Percentiles rank a stretch among this genome's conserved stretches.
These are phyloP conservation scores for Agrilus mali DNA, from an alignment of 2,888 invertebrate species.

Conservation along the genomic window DNA sequence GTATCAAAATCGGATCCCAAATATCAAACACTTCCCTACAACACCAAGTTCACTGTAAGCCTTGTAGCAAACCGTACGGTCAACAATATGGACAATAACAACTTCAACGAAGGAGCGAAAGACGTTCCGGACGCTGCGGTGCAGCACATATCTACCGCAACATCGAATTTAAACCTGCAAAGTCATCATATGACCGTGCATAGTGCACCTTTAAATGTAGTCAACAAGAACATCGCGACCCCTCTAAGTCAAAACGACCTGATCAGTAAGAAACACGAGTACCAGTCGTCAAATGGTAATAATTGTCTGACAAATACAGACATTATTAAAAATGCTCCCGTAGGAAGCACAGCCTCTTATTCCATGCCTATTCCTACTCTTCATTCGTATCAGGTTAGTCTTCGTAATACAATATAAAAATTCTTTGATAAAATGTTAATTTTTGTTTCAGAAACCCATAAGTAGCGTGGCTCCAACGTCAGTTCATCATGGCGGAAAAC, in stretches of 20 bases:
- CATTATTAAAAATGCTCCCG: not conserved
- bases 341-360: not conserved
- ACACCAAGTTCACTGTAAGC: constrained; percentile 66
- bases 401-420: not conserved
- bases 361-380: too few species aligned
- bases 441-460: constrained; percentile 57
- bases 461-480: constrained; percentile 77
- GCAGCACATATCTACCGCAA: constrained; percentile 18
- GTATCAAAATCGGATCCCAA: constrained; percentile 80
- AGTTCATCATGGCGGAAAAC: constrained; percentile 53
- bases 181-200: constrained; percentile 40
- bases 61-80: constrained; percentile 31
- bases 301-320: not conserved
- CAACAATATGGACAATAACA: constrained; percentile 23
- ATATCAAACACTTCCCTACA: constrained; percentile 85
- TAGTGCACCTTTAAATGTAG: constrained; percentile 42
- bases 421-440: constrained; percentile 18
- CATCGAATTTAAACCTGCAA: constrained; percentile 11
- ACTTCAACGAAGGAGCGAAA: constrained; percentile 35
- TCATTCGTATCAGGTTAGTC: not conserved
- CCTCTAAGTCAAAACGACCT: constrained; percentile 44
- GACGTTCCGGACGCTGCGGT: constrained; percentile 14
- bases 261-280: constrained; percentile 17
- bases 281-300: not conserved
- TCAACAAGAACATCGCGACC: constrained; percentile 53